Conservation (phyloP, 2,888 invertebrate genomes). For the Nemurella pictetii region DNA sequence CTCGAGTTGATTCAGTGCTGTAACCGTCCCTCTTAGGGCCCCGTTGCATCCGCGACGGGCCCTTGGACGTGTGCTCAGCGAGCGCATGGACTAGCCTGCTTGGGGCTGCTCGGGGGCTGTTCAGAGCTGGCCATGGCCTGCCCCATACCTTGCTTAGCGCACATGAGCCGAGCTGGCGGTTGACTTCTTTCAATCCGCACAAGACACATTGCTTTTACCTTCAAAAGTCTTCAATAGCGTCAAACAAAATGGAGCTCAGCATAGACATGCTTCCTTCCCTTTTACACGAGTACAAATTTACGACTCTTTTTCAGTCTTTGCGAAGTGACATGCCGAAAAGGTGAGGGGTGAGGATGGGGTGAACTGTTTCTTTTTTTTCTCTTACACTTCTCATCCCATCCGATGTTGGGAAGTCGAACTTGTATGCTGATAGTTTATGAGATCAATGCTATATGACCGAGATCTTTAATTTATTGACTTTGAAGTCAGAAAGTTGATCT, state of each 20-base stretch:
- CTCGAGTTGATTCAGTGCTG: conserved; percentile 39
- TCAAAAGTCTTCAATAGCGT: conserved; percentile 33
- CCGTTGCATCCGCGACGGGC: not conserved
- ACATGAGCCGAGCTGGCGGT: conserved; percentile 8
- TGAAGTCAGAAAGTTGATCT: conserved; percentile 27
- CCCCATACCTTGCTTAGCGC: not conserved
- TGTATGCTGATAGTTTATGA: conserved; percentile 29
- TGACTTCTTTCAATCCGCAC: conserved; percentile 34
- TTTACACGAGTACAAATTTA: conserved; percentile 41
- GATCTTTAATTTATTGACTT: conserved; percentile 24
- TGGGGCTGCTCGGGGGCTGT: too few relatives aligned
- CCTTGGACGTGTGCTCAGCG: conserved; percentile 7
- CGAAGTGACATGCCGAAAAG: conserved; percentile 13
- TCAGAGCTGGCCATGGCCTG: not conserved
- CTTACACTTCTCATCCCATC: conserved; percentile 5
- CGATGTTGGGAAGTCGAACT: conserved; percentile 17
- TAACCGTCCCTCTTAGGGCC: conserved; percentile 37
- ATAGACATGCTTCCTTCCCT: conserved; percentile 31
- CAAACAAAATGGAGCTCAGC: conserved; percentile 36
- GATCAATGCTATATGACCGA: conserved; percentile 22
- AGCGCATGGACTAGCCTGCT: too few relatives aligned
- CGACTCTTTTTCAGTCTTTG: conserved; percentile 39
- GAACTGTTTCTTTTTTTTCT: not conserved
- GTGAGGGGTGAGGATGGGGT: conserved; percentile 21
- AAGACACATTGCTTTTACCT: conserved; percentile 37